phyloP scores from a whole-genome alignment of 2,113 vertebrate species.

The Neopipo cinnamomea region DNA sequence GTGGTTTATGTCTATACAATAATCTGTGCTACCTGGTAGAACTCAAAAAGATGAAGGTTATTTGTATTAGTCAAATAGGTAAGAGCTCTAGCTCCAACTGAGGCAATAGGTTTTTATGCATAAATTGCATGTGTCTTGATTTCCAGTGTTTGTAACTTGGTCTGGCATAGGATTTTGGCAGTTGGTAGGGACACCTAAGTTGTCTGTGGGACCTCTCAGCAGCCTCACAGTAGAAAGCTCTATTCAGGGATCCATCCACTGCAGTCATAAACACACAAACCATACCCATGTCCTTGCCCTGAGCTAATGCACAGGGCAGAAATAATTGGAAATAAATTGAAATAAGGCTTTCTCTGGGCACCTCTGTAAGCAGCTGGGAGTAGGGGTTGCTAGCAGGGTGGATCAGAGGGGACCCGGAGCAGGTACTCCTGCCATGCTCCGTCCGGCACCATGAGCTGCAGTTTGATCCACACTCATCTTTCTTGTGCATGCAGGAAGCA shows the following conservation, averaged over 20 bases:
- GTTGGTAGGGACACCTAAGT: background rate
- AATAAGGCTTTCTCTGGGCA: background rate
- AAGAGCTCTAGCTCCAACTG: background rate
- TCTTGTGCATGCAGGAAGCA: background rate
- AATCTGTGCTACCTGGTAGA: background rate
- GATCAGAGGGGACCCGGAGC: background rate
- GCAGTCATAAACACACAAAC: background rate
- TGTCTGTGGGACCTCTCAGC: background rate
- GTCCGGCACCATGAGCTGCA: fast-evolving
- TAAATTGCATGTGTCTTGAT: background rate
- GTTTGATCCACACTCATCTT: too few relatives aligned
- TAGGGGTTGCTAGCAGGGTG: background rate
- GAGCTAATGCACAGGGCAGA: background rate
- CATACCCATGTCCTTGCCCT: background rate
- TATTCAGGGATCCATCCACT: fast-evolving
- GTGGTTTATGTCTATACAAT: background rate
- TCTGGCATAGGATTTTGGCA: background rate
- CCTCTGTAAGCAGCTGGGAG: background rate
- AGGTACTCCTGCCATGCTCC: background rate
- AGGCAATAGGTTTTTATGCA: background rate
- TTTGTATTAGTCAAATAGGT: background rate
- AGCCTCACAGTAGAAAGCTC: background rate
- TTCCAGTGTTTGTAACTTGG: background rate
- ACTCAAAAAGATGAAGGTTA: background rate
- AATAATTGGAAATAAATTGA: background rate